Evolutionary conservation across 2,888 invertebrate species (phyloP).

Genomic region (Odontocerum albicorne): DNA sequence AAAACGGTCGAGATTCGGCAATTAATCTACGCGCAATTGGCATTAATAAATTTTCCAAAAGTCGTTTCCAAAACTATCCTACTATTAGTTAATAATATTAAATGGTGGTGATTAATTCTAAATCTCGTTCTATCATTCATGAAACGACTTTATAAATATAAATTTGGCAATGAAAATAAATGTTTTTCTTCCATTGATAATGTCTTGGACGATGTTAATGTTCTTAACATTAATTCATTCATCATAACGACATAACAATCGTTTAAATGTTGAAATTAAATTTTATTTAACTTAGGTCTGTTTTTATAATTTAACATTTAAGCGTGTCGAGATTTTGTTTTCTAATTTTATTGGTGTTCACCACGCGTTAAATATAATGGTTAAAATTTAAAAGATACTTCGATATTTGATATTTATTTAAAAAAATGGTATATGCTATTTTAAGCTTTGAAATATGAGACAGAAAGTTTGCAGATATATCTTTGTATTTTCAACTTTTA

Average conservation of each 20-base stretch:
- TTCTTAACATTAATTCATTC: not conserved
- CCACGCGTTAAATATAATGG: too few relatives aligned
- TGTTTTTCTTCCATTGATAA: not conserved
- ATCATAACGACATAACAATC: not conserved
- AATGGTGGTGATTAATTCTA: not conserved
- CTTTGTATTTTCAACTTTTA: too few relatives aligned
- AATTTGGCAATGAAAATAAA: not conserved
- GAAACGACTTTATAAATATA: conserved; percentile 1
- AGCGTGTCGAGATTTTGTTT: too few relatives aligned
- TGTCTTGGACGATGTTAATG: not conserved
- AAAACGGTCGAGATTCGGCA: not conserved
- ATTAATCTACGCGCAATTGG: conserved; percentile 4
- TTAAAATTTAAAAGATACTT: too few relatives aligned
- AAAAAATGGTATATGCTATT: too few relatives aligned
- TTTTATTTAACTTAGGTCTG: too few relatives aligned
- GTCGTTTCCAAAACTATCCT: not conserved
- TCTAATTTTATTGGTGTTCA: too few relatives aligned
- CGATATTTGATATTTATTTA: too few relatives aligned
- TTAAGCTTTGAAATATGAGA: too few relatives aligned
- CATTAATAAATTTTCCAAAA: not conserved
- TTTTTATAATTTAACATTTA: too few relatives aligned
- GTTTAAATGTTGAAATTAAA: not conserved
- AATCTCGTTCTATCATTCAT: conserved; percentile 16
- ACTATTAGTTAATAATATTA: conserved; percentile 4
- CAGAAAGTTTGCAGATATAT: too few relatives aligned